These are phyloP conservation scores for Apus apus DNA, from an alignment of 2,113 vertebrate genomes.

Conservation along the genomic window DNA sequence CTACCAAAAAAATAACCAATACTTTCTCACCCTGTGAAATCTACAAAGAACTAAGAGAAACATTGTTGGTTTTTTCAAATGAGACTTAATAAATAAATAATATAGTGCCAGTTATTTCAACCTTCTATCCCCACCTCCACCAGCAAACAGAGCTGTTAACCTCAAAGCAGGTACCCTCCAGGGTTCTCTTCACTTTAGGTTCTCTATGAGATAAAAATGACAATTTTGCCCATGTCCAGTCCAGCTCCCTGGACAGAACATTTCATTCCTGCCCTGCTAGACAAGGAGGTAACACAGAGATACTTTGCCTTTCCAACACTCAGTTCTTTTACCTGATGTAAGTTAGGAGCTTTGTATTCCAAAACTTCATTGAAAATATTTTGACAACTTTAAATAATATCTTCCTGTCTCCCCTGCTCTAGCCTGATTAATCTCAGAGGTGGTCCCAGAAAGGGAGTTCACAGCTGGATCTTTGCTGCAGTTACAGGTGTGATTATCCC, in stretches of 20 bases:
- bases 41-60: background rate
- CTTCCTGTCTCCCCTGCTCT: background rate
- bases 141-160: background rate
- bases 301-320: background rate
- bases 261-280: background rate
- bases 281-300: background rate
- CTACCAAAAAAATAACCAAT: background rate
- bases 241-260: too few species aligned
- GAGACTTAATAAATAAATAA: background rate
- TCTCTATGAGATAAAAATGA: background rate
- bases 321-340: background rate
- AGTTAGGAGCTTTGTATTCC: fast-evolving
- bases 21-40: background rate
- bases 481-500: background rate
- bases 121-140: background rate
- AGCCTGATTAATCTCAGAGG: background rate
- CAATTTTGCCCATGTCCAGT: background rate
- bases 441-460: background rate
- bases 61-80: background rate
- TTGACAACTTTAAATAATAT: background rate
- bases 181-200: background rate
- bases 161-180: background rate
- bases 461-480: background rate
- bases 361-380: background rate
- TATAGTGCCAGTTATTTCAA: background rate